Evolutionary conservation across 2,888 invertebrate species (phyloP), one percentile per base, ranked within the genome.

Genomic region (Ophraella communa): DNA sequence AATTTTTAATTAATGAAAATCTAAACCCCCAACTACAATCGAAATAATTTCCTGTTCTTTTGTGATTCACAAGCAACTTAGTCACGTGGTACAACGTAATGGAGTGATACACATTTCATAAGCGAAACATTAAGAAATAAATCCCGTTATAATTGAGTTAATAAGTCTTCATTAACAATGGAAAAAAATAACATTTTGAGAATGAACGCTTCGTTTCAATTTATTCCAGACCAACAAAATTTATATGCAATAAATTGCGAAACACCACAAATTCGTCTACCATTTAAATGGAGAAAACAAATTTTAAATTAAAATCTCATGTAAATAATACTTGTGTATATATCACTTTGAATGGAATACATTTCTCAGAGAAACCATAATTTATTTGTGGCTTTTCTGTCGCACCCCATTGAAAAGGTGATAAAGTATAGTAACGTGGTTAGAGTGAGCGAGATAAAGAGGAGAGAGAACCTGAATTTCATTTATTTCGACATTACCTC

Each of bases 81-180:
- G 39, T 17, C 39, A 39, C 39, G 39, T 39, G 39, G 17, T 17
- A 4, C 4, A 14, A 4, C 0, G 17, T 7, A 39, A 39, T 39
- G 57, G 88, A 8, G 14, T n/a, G n/a, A n/a, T n/a, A 47, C n/a
- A 45, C 10, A 47, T 47, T 47, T 14, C n/a, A 21, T 45, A 20
- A 24, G 17, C 35, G 23, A 24, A 54, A 54, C 10, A 42, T 54
- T 18, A 17, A 18, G 45, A 56, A 56, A 56, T 45, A 56, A 56
- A 45, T 45, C 27, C 21, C 20, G 7, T 20, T 14, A 47, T 63
- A 58, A 58, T 63, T 63, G 57, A 53, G 57, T 52, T 45, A 49
- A 53, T 63, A 53, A 58, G 33, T 57, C 58, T 30, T 44, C 27
- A 56, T 56, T 56, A 56, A 56, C 30, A 44, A 39, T 51, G 21